Conservation (phyloP, 2,113 vertebrate species). For the Otus sunia region DNA sequence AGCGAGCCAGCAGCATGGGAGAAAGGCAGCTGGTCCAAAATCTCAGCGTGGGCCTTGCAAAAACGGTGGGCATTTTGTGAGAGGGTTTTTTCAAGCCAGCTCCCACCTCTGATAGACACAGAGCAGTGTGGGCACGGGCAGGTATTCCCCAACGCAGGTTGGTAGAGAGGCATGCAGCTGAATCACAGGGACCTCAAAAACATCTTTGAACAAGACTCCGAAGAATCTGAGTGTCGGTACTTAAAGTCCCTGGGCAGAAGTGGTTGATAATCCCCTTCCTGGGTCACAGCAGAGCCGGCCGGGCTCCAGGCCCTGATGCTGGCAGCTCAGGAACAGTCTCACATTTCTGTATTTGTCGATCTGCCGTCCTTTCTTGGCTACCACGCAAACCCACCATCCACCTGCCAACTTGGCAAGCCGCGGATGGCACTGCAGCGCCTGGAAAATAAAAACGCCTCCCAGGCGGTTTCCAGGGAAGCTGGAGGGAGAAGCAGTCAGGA, state of each 20-base stretch:
- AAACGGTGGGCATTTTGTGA: not conserved
- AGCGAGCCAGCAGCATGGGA: not conserved
- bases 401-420: not conserved
- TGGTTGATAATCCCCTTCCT: not conserved
- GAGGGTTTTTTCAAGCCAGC: not conserved
- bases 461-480: not conserved
- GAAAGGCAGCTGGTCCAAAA: conserved; percentile 11
- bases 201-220: not conserved
- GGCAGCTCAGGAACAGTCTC: not conserved
- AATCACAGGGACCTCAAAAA: not conserved
- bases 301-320: not conserved
- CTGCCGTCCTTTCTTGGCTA: not conserved
- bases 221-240: not conserved
- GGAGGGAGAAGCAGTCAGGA: conserved; percentile 21
- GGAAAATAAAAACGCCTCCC: not conserved
- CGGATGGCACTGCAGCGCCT: not conserved
- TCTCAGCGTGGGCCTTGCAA: not conserved
- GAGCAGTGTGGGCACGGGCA: not conserved
- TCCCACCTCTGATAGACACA: not conserved
- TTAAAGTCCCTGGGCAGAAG: not conserved
- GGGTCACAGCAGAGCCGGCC: not conserved
- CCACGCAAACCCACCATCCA: not conserved
- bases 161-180: not conserved
- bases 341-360: not conserved
- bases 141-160: not conserved